Evolutionary conservation across 2,888 invertebrate species (phyloP).

Genomic region (Pandemis heparana): DNA sequence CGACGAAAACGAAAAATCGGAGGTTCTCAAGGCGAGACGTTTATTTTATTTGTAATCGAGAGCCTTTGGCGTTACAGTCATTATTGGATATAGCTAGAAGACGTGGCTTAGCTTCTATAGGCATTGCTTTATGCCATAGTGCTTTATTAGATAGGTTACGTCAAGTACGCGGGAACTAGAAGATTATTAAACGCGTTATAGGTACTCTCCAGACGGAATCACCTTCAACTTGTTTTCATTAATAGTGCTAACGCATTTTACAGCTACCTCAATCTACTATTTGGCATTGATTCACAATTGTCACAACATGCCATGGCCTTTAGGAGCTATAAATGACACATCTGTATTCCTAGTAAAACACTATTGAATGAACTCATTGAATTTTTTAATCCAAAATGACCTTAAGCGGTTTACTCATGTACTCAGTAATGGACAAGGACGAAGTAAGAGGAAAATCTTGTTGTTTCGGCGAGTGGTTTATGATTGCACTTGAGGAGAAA

Average conservation of each 20-base stretch:
- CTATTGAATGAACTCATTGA: constrained; percentile 39
- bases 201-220: neutral
- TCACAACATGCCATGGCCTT: constrained; percentile 22
- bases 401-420: constrained; percentile 46
- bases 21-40: too few species aligned
- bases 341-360: constrained; percentile 53
- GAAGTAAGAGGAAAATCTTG: constrained; percentile 29
- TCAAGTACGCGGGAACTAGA: neutral
- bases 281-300: constrained; percentile 35
- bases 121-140: too few species aligned
- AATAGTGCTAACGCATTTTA: constrained; percentile 16
- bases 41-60: too few species aligned
- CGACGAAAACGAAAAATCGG: too few species aligned
- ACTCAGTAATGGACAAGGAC: neutral
- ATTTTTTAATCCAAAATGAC: constrained; percentile 48
- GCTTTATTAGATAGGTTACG: too few species aligned
- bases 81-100: too few species aligned
- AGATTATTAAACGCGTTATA: neutral
- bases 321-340: constrained; percentile 48
- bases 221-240: constrained; percentile 26
- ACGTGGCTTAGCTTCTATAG: too few species aligned
- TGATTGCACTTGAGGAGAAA: constrained; percentile 11
- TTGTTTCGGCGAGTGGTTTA: constrained; percentile 12
- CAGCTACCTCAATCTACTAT: constrained; percentile 31
- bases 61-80: too few species aligned